phyloP scores from a whole-genome alignment of 2,888 invertebrate genomes.

The Eretmocerus hayati region DNA sequence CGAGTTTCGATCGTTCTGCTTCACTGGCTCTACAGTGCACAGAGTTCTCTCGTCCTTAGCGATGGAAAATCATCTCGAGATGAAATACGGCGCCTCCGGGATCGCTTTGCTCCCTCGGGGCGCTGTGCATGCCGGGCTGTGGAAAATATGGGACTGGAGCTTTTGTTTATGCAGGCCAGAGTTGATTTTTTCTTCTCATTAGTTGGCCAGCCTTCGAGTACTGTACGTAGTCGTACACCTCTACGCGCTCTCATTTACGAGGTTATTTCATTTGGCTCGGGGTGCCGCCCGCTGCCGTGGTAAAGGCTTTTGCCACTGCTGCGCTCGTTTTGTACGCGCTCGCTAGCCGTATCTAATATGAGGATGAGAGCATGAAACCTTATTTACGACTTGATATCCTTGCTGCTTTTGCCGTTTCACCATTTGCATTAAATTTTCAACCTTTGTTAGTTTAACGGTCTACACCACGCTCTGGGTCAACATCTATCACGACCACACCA shows the following conservation, averaged over 20 bases:
- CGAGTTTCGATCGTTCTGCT: not conserved
- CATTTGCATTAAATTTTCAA: not conserved
- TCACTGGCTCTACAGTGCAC: not conserved
- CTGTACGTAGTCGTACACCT: conserved; percentile 11
- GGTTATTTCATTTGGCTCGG: conserved; percentile 10
- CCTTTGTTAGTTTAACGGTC: not conserved
- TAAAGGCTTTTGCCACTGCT: not conserved
- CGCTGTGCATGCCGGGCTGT: not conserved
- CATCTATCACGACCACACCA: too few species aligned
- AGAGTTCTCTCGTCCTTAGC: not conserved
- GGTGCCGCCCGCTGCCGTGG: not conserved
- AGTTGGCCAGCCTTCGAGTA: not conserved
- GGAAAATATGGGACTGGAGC: not conserved
- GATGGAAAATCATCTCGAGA: conserved; percentile 12
- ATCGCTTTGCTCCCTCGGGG: not conserved
- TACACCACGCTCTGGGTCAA: too few species aligned
- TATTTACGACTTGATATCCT: not conserved
- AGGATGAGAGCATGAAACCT: not conserved
- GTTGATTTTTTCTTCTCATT: not conserved
- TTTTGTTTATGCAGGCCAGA: not conserved
- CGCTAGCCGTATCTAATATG: not conserved
- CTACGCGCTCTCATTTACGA: conserved; percentile 13
- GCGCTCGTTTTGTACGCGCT: not conserved
- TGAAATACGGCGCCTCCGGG: conserved; percentile 1
- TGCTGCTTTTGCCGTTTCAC: not conserved